A percentile compares a stretch with the other conserved stretches of the same genome.
Conservation (phyloP, 2,113 vertebrate species). For the Leptobrachium leishanense region DNA sequence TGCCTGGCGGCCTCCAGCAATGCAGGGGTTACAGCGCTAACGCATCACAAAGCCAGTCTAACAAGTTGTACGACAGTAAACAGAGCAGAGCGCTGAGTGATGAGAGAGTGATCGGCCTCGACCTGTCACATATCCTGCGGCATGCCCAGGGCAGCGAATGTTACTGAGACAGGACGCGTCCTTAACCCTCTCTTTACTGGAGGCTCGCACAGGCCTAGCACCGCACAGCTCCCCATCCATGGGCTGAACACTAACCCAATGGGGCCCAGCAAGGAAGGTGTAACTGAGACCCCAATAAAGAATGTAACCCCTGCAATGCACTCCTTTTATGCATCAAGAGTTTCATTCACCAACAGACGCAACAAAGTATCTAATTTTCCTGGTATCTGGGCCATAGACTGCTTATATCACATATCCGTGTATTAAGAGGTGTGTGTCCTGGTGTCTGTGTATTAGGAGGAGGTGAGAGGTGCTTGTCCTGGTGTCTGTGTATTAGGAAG, state of each 20-base stretch:
- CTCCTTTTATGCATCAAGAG: too few relatives aligned
- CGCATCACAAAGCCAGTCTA: conserved; percentile 32
- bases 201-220: neutral
- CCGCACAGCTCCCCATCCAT: neutral
- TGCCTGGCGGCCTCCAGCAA: conserved; percentile 11
- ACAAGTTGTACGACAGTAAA: conserved; percentile 33
- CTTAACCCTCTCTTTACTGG: conserved; percentile 28
- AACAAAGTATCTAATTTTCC: too few relatives aligned
- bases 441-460: too few relatives aligned
- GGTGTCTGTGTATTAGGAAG: too few relatives aligned
- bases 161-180: conserved; percentile 27
- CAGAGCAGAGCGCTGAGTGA: conserved; percentile 31
- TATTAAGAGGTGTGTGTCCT: too few relatives aligned
- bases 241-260: neutral
- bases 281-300: too few relatives aligned
- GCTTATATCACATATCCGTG: too few relatives aligned
- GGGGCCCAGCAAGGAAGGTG: neutral
- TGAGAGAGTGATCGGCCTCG: conserved; percentile 36
- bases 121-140: conserved; percentile 35
- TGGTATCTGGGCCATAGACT: too few relatives aligned
- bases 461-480: too few relatives aligned
- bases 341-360: too few relatives aligned
- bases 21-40: conserved; percentile 29
- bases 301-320: too few relatives aligned
- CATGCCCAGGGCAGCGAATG: conserved; percentile 27